Conservation (phyloP, 2,797 vertebrate species). For the Dallia pectoralis region DNA sequence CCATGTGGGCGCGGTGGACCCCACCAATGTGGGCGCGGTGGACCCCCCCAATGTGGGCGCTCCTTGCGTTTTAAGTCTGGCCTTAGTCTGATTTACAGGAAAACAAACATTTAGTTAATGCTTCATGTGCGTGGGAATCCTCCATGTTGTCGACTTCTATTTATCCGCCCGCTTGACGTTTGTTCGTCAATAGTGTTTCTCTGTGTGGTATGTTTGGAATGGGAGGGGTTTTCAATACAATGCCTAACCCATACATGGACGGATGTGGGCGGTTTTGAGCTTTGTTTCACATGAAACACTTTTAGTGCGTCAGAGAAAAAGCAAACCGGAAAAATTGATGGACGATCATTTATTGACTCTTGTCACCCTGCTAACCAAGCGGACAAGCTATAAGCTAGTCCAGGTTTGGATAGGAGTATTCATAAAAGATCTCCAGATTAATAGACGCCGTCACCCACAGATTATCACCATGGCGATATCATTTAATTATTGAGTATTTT, state of each 20-base stretch:
- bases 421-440: neutral
- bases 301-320: neutral
- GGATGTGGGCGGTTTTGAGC: neutral
- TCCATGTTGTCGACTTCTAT: no score
- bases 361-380: neutral
- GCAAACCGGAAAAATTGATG: neutral
- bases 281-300: neutral
- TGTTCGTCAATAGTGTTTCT: neutral
- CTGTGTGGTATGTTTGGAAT: neutral
- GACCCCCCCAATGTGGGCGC: no score
- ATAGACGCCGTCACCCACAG: neutral
- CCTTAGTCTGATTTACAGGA: neutral
- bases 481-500: constrained; percentile 25
- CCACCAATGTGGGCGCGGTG: no score
- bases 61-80: neutral
- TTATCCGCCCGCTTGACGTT: no score
- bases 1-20: no score
- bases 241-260: no score
- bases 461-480: neutral
- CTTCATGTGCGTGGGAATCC: neutral
- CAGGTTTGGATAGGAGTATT: neutral
- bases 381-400: neutral
- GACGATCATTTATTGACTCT: neutral
- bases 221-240: neutral
- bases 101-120: neutral